phyloP scores from a whole-genome alignment of 2,797 vertebrate species.

The Carcharodon carcharias region DNA sequence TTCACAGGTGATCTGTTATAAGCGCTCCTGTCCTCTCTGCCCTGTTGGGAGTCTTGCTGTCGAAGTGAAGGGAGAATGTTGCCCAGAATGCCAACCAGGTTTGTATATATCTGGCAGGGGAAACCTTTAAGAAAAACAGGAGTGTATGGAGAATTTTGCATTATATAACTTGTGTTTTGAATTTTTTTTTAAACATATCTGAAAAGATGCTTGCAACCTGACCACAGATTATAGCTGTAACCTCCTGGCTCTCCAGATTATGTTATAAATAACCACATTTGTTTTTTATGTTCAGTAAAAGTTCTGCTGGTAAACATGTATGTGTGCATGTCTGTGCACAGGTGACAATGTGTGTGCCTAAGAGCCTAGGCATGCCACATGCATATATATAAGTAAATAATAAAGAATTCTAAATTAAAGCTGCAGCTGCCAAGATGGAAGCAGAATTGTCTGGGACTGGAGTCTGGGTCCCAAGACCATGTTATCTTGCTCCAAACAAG shows the following conservation, averaged over 20 bases:
- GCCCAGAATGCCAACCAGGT: slow-evolving; percentile 75
- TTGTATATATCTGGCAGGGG: neutral
- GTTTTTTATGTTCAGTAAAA: neutral
- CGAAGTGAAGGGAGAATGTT: slow-evolving; percentile 61
- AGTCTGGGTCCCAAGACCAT: neutral
- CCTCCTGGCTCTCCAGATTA: neutral
- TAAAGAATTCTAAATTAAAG: neutral
- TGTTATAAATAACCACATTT: neutral
- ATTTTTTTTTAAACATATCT: neutral
- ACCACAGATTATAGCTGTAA: neutral
- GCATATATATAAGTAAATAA: neutral
- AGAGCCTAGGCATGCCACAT: neutral
- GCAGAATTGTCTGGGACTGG: neutral
- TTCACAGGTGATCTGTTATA: slow-evolving; percentile 68
- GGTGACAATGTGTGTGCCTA: neutral
- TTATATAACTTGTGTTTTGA: neutral
- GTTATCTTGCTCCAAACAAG: neutral
- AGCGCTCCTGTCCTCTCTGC: slow-evolving; percentile 71
- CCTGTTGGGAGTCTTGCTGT: slow-evolving; percentile 59
- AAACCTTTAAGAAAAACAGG: neutral
- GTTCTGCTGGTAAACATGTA: neutral
- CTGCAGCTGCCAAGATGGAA: neutral
- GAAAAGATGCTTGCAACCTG: neutral
- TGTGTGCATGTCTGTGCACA: neutral
- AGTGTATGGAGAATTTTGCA: neutral